A percentile compares a stretch with the other conserved stretches of the same genome.
Conservation (phyloP, 2,888 invertebrate genomes). For the Lepetodrilus schrolli region DNA sequence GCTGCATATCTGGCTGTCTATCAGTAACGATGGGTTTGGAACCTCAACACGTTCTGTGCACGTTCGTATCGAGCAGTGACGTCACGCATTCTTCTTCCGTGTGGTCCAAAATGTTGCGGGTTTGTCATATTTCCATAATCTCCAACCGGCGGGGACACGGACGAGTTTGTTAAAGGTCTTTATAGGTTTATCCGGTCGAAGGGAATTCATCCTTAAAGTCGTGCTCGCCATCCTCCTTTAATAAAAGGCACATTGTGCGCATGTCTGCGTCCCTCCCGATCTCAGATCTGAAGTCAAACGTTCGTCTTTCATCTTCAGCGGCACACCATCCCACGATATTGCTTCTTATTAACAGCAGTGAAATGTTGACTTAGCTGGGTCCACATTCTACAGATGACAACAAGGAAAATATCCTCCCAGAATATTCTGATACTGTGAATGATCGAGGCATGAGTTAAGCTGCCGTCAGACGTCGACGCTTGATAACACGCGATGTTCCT, state of each 20-base stretch:
- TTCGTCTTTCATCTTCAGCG: neutral
- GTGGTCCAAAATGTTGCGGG: constrained; percentile 7
- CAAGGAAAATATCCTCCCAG: neutral
- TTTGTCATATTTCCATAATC: constrained; percentile 16
- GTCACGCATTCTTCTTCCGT: constrained; percentile 12
- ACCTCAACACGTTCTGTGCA: constrained; percentile 1
- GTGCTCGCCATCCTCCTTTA: constrained; percentile 7
- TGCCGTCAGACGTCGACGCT: neutral
- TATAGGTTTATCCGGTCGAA: neutral
- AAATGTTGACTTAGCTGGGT: neutral
- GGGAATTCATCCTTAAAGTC: constrained; percentile 16
- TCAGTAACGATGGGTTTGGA: neutral
- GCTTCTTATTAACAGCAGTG: constrained; percentile 12
- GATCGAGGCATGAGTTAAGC: neutral
- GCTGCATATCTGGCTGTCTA: neutral
- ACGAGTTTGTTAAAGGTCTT: constrained; percentile 24
- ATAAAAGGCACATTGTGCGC: constrained; percentile 18
- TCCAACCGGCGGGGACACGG: neutral
- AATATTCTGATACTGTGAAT: neutral
- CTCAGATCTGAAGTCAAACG: constrained; percentile 21
- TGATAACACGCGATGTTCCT: no score
- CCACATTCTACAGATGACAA: constrained; percentile 19
- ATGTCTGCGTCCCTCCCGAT: neutral
- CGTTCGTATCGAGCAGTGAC: constrained; percentile 5
- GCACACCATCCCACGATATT: neutral